Percentiles rank a stretch among this genome's conserved stretches.
Conservation (phyloP, 2,113 vertebrate genomes). For the Butorides virescens region DNA sequence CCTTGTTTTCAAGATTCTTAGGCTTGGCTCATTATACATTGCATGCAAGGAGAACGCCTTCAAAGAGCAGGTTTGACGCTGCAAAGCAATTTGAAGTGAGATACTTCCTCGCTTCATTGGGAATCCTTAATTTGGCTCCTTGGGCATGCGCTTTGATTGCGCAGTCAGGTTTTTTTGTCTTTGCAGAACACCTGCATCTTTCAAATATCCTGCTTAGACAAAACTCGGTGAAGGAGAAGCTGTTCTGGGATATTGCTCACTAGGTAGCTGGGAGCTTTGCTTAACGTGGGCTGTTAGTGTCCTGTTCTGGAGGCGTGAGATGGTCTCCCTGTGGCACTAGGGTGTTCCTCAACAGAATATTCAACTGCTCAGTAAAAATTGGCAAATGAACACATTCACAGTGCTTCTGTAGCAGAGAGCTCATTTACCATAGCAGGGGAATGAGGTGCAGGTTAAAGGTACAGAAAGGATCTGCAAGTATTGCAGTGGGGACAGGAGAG, state of each 20-base stretch:
- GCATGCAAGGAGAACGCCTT: background rate
- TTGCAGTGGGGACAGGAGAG: background rate
- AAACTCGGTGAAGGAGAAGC: background rate
- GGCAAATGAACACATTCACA: background rate
- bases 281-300: background rate
- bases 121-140: background rate
- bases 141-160: background rate
- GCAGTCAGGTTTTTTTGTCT: background rate
- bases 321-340: background rate
- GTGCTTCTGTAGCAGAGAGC: background rate
- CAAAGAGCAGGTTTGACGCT: background rate
- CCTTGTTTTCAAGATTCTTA: background rate
- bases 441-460: background rate
- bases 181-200: background rate
- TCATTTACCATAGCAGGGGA: background rate
- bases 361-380: background rate
- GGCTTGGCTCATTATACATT: background rate
- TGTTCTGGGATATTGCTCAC: background rate
- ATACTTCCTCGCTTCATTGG: background rate
- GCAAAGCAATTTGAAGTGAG: background rate
- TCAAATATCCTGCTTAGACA: background rate
- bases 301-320: background rate
- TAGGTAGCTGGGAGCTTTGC: background rate
- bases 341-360: background rate
- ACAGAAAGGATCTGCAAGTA: background rate